Evolutionary conservation across 2,113 vertebrate genomes (phyloP).

Genomic region (Opisthocomus hoazin): DNA sequence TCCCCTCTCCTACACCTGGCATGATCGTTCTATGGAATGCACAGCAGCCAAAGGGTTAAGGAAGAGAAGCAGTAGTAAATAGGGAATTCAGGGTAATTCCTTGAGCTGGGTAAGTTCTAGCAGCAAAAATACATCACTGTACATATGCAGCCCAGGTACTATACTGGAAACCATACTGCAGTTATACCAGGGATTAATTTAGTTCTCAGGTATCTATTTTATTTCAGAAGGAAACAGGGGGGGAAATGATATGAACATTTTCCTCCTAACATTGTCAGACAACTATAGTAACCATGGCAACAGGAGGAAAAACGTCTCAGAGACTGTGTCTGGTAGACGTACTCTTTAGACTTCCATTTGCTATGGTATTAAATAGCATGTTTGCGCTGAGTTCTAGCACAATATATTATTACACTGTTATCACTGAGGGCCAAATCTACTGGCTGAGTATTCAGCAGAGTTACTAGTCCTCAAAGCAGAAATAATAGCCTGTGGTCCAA

Average conservation of each 20-base stretch:
- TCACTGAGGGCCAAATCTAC: background rate
- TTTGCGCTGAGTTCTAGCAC: background rate
- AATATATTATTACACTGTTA: background rate
- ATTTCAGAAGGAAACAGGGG: background rate
- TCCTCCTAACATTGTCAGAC: background rate
- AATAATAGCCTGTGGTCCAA: background rate
- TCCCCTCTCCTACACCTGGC: background rate
- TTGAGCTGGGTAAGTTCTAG: background rate
- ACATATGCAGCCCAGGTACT: rapidly evolving
- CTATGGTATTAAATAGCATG: background rate
- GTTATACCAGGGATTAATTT: background rate
- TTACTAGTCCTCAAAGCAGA: background rate
- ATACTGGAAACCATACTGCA: background rate
- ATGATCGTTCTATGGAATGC: rapidly evolving
- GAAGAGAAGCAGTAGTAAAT: background rate
- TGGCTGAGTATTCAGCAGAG: background rate
- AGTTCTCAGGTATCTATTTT: background rate
- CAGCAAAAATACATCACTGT: background rate
- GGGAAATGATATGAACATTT: background rate
- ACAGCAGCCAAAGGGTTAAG: background rate
- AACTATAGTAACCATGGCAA: conserved; percentile 13
- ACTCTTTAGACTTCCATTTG: background rate
- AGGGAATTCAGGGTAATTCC: background rate
- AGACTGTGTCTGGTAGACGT: background rate
- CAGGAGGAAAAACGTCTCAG: background rate